phyloP scores from a whole-genome alignment of 2,113 vertebrate genomes.

The Sterrhoptilus dennistouni region DNA sequence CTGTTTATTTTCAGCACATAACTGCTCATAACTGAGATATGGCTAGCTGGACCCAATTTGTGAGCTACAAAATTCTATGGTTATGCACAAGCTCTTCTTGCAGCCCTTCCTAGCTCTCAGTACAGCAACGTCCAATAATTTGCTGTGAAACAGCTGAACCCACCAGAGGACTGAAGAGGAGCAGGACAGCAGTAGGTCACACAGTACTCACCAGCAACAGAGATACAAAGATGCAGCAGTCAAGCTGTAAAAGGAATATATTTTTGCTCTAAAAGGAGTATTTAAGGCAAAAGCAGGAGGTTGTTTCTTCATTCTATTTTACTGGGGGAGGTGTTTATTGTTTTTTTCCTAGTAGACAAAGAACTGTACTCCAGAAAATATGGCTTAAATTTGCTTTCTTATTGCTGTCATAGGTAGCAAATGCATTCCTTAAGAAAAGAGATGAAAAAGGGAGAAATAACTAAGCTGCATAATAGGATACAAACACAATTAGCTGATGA shows the following conservation, averaged over 20 bases:
- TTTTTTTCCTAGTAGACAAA: background rate
- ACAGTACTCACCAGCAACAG: background rate
- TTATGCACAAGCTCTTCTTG: background rate
- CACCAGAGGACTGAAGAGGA: background rate
- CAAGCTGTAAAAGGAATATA: background rate
- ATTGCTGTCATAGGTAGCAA: background rate
- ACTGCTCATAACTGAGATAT: background rate
- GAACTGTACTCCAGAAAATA: background rate
- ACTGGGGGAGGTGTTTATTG: rapidly evolving
- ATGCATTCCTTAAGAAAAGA: background rate
- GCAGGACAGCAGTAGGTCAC: background rate
- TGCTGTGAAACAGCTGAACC: background rate
- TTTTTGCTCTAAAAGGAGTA: background rate
- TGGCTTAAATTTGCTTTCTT: background rate
- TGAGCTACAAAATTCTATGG: background rate
- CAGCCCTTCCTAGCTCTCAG: background rate
- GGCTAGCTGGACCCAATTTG: background rate
- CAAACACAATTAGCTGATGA: background rate
- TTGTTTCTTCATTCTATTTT: background rate
- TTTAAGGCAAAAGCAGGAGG: rapidly evolving
- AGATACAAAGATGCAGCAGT: background rate
- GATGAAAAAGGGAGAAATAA: background rate
- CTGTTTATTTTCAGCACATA: background rate
- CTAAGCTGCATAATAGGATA: background rate
- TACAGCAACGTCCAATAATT: background rate